These are phyloP conservation scores for Xiphophorus hellerii DNA, from an alignment of 2,113 vertebrate genomes.

Conservation along the genomic window DNA sequence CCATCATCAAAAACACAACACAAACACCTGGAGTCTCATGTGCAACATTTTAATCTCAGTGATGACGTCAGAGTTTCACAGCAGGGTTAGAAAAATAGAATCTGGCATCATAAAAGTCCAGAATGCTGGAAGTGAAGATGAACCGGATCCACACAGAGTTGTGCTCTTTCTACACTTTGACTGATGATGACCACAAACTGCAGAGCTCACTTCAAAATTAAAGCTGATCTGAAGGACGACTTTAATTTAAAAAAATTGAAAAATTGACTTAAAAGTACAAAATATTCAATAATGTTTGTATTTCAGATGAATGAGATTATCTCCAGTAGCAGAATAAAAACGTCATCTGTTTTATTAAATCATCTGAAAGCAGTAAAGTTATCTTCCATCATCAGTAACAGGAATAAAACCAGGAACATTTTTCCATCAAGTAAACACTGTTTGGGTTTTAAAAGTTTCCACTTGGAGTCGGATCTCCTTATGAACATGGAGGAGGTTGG, in stretches of 20 bases:
- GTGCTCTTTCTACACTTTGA: conserved; percentile 2
- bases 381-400: neutral
- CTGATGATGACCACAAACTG: neutral
- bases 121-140: conserved; percentile 23
- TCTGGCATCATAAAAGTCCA: conserved; percentile 56
- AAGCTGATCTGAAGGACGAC: neutral
- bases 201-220: neutral
- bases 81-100: conserved; percentile 62
- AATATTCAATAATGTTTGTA: neutral
- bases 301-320: neutral
- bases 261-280: conserved; percentile 10
- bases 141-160: neutral
- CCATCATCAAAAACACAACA: neutral
- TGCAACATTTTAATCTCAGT: conserved; percentile 34
- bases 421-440: neutral
- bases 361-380: neutral
- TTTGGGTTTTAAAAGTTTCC: neutral
- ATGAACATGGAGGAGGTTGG: neutral
- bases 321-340: conserved; percentile 11
- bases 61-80: conserved; percentile 9
- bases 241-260: neutral
- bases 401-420: neutral
- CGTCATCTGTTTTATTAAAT: neutral
- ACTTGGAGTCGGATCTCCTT: neutral
- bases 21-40: conserved; percentile 9